Evolutionary conservation across 2,113 vertebrate genomes (phyloP).

Genomic region (Xerus inauris): DNA sequence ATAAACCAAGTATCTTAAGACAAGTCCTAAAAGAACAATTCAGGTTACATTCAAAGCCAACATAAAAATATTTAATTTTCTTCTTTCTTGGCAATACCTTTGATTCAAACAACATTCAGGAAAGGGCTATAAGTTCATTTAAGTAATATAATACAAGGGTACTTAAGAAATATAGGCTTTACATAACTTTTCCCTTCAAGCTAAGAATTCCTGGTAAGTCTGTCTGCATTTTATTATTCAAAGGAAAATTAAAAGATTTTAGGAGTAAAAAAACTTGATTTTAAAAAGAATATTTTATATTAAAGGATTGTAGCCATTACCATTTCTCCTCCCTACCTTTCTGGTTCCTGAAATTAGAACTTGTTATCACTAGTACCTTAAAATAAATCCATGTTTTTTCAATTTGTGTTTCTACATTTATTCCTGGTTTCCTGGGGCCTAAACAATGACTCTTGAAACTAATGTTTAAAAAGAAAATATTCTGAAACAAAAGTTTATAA

Average conservation of each 20-base stretch:
- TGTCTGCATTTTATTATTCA: background rate
- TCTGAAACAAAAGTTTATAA: background rate
- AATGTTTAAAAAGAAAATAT: constrained; percentile 12
- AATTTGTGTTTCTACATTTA: background rate
- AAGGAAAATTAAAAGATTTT: background rate
- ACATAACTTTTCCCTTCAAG: background rate
- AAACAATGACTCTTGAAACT: background rate
- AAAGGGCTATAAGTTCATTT: background rate
- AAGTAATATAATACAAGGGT: background rate
- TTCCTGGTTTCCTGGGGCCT: background rate
- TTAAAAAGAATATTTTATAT: constrained; percentile 1
- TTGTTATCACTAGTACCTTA: background rate
- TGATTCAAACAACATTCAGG: background rate
- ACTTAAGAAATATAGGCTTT: background rate
- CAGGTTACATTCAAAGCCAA: background rate
- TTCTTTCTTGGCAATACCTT: background rate
- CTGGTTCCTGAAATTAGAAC: constrained; percentile 20
- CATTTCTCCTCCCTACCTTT: background rate
- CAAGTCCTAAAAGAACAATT: background rate
- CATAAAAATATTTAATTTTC: background rate
- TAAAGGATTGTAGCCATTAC: background rate
- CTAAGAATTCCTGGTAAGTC: constrained; percentile 17
- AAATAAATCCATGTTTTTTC: background rate
- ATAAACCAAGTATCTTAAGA: background rate
- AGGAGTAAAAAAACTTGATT: background rate